Conservation (phyloP, 2,888 invertebrate genomes). For the Athetis lepigone region DNA sequence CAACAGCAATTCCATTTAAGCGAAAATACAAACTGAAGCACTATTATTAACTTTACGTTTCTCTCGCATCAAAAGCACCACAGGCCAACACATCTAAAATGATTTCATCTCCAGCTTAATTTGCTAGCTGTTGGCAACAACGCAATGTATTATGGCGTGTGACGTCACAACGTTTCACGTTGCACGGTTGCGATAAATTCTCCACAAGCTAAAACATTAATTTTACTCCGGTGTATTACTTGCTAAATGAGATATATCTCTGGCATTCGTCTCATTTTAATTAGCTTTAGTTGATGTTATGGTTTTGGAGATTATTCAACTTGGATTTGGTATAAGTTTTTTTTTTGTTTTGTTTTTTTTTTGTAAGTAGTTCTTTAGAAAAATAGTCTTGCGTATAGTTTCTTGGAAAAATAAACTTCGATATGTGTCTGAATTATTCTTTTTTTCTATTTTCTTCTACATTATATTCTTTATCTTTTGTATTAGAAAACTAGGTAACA, state of each 20-base stretch:
- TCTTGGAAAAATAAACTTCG: too few relatives aligned
- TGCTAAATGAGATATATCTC: conserved; percentile 55
- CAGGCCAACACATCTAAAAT: conserved; percentile 30
- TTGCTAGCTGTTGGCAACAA: conserved; percentile 53
- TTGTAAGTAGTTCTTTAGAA: neutral
- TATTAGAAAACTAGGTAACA: neutral
- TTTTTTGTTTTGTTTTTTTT: neutral
- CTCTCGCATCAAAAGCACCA: conserved; percentile 8
- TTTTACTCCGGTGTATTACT: conserved; percentile 62
- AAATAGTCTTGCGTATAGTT: too few relatives aligned
- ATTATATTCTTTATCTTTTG: too few relatives aligned
- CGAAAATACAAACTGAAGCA: neutral
- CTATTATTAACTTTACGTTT: conserved; percentile 7
- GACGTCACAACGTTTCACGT: conserved; percentile 53
- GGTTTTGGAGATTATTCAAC: conserved; percentile 19
- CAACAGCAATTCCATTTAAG: too few relatives aligned
- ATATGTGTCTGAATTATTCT: too few relatives aligned
- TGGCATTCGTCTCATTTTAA: conserved; percentile 54
- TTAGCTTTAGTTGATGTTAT: conserved; percentile 37
- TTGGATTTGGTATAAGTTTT: conserved; percentile 6
- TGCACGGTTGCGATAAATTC: conserved; percentile 56
- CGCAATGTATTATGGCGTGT: conserved; percentile 62
- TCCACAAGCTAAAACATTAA: conserved; percentile 64
- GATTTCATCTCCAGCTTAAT: conserved; percentile 64
- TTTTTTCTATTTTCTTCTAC: too few relatives aligned